Percentiles rank a stretch among this genome's conserved stretches.
These are phyloP conservation scores for Teleopsis dalmanni DNA, from an alignment of 1,140 invertebrate genomes.

Conservation along the genomic window DNA sequence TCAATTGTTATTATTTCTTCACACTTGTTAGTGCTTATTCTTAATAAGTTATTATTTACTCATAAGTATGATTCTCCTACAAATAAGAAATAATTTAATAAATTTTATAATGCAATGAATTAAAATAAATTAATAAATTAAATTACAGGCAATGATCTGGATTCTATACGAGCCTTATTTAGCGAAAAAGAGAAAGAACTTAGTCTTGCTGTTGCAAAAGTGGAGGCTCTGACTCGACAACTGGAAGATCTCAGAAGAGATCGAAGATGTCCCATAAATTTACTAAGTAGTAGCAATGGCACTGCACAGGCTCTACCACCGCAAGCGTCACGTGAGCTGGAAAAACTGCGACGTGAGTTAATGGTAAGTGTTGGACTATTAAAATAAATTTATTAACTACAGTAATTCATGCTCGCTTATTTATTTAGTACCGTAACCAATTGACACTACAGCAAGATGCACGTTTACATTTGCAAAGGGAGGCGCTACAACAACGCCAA, in stretches of 20 bases:
- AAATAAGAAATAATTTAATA: background rate
- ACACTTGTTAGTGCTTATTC: background rate
- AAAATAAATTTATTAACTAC: background rate
- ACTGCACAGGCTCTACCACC: conserved; percentile 52
- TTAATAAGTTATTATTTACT: background rate
- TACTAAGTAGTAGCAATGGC: conserved; percentile 30
- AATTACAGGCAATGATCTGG: conserved; percentile 78
- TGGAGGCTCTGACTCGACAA: conserved; percentile 89
- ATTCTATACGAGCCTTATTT: conserved; percentile 90
- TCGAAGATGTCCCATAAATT: conserved; percentile 45
- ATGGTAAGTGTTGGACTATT: conserved; percentile 60
- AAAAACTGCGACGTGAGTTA: conserved; percentile 81
- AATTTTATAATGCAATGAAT: background rate
- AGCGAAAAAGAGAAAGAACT: conserved; percentile 97
- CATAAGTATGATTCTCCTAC: background rate
- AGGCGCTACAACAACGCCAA: conserved; percentile 75
- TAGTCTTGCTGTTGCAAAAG: conserved; percentile 87
- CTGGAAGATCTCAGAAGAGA: conserved; percentile 78
- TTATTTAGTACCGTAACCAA: conserved; percentile 84
- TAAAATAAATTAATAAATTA: conserved; percentile 1
- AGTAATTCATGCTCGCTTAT: background rate
- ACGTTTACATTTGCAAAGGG: conserved; percentile 74
- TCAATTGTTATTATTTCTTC: no score
- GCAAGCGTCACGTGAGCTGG: conserved; percentile 74
- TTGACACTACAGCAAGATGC: conserved; percentile 90